These are phyloP conservation scores for Chelonia mydas DNA, from an alignment of 2,797 vertebrate genomes.

Conservation along the genomic window DNA sequence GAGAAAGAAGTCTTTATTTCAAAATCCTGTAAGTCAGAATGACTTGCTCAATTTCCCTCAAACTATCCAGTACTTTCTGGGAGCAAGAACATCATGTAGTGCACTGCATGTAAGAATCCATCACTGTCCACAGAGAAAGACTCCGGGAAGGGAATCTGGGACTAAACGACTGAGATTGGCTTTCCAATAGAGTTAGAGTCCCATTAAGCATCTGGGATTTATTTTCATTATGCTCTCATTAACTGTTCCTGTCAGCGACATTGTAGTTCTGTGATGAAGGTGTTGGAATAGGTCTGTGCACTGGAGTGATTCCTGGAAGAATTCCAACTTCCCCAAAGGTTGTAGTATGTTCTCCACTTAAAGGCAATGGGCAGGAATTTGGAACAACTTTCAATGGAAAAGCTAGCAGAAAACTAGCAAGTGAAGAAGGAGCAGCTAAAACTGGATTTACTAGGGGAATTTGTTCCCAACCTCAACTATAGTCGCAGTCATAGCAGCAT, in stretches of 20 bases:
- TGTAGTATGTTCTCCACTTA: not conserved
- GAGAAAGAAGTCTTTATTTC: not conserved
- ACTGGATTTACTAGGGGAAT: not conserved
- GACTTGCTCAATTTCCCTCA: not conserved
- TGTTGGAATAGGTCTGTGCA: not conserved
- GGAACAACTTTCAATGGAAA: not conserved
- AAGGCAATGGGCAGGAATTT: not conserved
- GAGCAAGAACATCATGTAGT: not conserved
- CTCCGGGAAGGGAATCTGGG: not conserved
- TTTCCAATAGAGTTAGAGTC: not conserved
- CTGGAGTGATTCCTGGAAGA: not conserved
- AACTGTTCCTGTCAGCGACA: not conserved
- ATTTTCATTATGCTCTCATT: not conserved
- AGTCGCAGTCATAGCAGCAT: not conserved
- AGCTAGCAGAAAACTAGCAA: not conserved
- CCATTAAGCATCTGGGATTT: not conserved
- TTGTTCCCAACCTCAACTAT: not conserved
- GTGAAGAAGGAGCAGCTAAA: not conserved
- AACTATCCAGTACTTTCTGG: not conserved
- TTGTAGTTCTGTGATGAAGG: not conserved
- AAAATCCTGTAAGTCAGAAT: not conserved
- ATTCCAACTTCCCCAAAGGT: not conserved
- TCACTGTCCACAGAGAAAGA: not conserved
- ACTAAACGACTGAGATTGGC: not conserved
- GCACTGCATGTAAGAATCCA: not conserved